These are phyloP conservation scores for Mesorhabditis sp. DNA, from an alignment of 2,888 invertebrate genomes.

Conservation along the genomic window DNA sequence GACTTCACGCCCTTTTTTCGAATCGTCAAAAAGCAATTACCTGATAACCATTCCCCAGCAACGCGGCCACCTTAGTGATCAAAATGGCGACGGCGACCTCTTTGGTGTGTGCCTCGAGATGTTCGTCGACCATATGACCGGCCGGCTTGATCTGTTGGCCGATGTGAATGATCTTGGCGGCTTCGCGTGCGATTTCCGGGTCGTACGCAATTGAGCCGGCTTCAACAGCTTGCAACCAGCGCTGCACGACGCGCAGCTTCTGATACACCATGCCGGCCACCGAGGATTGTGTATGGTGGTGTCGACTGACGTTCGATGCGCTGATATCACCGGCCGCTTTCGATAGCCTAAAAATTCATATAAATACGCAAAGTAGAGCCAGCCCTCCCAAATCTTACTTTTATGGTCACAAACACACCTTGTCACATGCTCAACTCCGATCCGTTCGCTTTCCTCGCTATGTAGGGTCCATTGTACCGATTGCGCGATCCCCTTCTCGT, in stretches of 20 bases:
- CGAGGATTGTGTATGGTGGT: background rate
- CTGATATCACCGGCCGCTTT: background rate
- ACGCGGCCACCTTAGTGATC: too few species aligned
- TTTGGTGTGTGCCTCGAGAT: background rate
- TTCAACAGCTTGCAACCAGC: background rate
- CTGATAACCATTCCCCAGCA: too few species aligned
- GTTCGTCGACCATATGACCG: background rate
- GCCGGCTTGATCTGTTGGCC: background rate
- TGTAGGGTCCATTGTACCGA: background rate
- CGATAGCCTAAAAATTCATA: background rate
- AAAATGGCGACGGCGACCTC: too few species aligned
- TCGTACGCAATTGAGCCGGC: background rate
- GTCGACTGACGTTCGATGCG: background rate
- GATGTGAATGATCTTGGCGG: background rate
- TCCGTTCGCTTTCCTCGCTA: background rate
- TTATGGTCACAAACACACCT: background rate
- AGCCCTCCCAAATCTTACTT: background rate
- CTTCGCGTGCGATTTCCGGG: background rate
- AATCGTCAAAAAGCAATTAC: too few species aligned
- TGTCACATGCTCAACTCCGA: background rate
- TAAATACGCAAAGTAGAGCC: too few species aligned
- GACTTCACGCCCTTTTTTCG: too few species aligned
- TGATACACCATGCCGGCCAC: background rate
- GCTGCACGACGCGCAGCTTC: slow-evolving; percentile 5
- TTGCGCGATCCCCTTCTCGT: background rate